Base-by-base conservation (phyloP, 1,140 invertebrate genomes). In the Nebria ingens region DNA sequence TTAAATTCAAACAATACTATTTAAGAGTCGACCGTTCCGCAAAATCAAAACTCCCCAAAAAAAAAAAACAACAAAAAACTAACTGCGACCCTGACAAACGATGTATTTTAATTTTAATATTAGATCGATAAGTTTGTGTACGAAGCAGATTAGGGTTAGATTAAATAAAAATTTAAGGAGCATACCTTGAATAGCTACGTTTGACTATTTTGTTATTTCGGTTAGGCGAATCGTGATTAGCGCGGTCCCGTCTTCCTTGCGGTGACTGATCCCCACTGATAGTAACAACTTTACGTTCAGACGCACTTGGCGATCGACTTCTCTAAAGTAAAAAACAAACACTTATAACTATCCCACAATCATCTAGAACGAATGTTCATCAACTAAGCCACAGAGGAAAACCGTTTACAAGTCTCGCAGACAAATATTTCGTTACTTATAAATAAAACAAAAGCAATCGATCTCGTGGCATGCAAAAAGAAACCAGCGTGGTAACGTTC, bases 181-280 rank as follows among this genome's bases (percentile, higher is more conserved):
- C 52, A 62, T 61, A 68, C 65, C 65, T 66, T 56, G 64, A 68
- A 55, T 66, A 68, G 55, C 64, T 64, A 57, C 57, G 67, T 68
- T 54, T 66, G 64, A 58, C 65, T 63, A 55, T 65, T 61, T 38
- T 65, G 65, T 12, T 65, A 67, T 51, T 45, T 11, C 40, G 40
- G 17, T 17, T 45, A 45, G 40, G 40, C 4, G 40, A 45, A 45
- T 45, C 40, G 40, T 45, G 40, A 45, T 45, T 45, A 12, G 9
- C 40, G 3, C 40, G 40, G 6, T 68, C 65, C 49, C 67, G 63
- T 49, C 64, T 59, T 54, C 55, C 65, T 57, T 66, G 65, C 49
- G 64, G 65, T 23, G 65, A 64, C 42, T 61, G 65, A 42, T 65
- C 65, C 19, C 60, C 56, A 52, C 60, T 45, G 17, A 45, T 45